Evolutionary conservation across 2,797 vertebrate species (phyloP).

Genomic region (Triplophysa yarkandensis): DNA sequence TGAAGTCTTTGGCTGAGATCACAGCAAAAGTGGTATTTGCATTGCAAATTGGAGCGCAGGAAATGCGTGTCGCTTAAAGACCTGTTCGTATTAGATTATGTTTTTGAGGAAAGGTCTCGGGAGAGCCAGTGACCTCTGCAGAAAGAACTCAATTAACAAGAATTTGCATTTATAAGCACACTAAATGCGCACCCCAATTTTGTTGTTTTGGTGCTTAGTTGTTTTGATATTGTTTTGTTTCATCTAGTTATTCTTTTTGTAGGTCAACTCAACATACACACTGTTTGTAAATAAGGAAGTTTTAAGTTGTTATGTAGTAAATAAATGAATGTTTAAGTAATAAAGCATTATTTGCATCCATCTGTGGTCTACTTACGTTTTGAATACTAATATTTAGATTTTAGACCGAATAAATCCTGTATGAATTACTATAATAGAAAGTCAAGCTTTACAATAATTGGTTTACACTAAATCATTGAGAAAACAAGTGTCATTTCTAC

Average conservation of each 20-base stretch:
- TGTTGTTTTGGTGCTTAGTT: not conserved
- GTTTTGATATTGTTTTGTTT: slow-evolving; percentile 18
- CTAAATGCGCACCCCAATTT: slow-evolving; percentile 15
- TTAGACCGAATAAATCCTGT: too few relatives aligned
- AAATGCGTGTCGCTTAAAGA: slow-evolving; percentile 26
- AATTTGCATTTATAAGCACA: slow-evolving; percentile 33
- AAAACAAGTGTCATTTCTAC: too few relatives aligned
- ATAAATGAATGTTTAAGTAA: too few relatives aligned
- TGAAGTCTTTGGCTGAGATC: not conserved
- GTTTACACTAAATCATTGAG: too few relatives aligned
- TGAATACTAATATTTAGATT: not conserved
- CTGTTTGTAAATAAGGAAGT: slow-evolving; percentile 2
- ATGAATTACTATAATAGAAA: too few relatives aligned
- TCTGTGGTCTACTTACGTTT: not conserved
- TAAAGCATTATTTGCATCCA: not conserved
- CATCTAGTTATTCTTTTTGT: not conserved
- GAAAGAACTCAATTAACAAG: slow-evolving; percentile 33
- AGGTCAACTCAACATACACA: not conserved
- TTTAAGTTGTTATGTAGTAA: slow-evolving; percentile 11
- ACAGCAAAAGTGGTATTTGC: slow-evolving; percentile 14
- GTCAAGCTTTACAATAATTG: too few relatives aligned
- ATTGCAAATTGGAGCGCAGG: slow-evolving; percentile 18
- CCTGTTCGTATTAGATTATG: slow-evolving; percentile 20
- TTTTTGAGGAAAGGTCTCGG: slow-evolving; percentile 28
- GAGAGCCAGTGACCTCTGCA: slow-evolving; percentile 31